phyloP scores from a whole-genome alignment of 2,113 vertebrate genomes.

The Rhombomys opimus region DNA sequence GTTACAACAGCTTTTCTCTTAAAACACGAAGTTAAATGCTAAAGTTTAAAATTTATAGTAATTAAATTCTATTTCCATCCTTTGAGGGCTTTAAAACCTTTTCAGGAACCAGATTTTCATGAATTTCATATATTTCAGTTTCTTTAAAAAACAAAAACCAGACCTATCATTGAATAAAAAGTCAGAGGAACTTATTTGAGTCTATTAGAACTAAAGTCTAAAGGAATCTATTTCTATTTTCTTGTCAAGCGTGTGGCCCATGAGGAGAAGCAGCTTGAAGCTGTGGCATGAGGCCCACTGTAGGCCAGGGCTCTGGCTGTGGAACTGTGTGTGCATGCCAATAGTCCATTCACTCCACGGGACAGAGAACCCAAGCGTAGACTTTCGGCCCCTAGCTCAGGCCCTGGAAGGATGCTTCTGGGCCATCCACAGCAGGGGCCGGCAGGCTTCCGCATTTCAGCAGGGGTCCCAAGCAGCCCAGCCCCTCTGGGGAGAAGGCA shows the following conservation, averaged over 20 bases:
- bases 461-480: background rate
- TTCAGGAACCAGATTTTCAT: background rate
- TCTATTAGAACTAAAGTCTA: background rate
- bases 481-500: background rate
- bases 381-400: constrained; percentile 22
- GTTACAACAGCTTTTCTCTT: background rate
- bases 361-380: constrained; percentile 53
- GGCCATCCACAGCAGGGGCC: background rate
- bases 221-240: constrained; percentile 47
- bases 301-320: constrained; percentile 15
- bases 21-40: constrained; percentile 5
- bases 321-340: background rate
- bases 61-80: background rate
- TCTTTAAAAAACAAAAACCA: background rate
- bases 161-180: background rate
- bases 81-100: constrained; percentile 37
- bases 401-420: constrained; percentile 1
- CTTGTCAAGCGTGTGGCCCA: constrained; percentile 19
- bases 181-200: constrained; percentile 47
- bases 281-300: background rate
- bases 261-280: background rate
- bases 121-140: background rate
- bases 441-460: background rate
- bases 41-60: constrained; percentile 1
- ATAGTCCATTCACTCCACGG: background rate